Evolutionary conservation across 2,113 vertebrate genomes (phyloP), one percentile per base, ranked within the genome.

Genomic region (Mionectes macconnelli): DNA sequence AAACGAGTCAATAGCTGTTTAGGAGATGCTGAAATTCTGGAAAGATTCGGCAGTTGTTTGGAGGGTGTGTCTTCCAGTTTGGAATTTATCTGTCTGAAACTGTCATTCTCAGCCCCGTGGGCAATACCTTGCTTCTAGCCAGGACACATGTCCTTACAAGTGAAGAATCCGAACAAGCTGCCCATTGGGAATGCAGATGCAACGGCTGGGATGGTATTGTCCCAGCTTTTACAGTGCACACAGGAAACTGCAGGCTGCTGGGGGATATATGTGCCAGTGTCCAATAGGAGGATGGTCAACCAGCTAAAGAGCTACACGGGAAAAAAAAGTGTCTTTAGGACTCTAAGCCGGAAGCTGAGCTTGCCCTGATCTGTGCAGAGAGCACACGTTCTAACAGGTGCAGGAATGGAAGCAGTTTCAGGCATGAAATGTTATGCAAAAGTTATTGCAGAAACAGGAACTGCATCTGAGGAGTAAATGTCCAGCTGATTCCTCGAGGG

Each of bases 141-240:
- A 45, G 35, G 18, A 20, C 66, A 75, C 89, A 1, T 81, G 97
- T 89, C 83, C 70, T 87, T 92, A 62, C 97, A 97, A 80, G 97
- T 20, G 42, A 77, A 84, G 60, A 84, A 37, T 78, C 73, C 78
- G 57, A 97, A 80, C 35, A 33, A 82, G 93, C 62, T 69, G 35
- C 67, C 35, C 66, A 24, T 30, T 40, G 27, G 64, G 40, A 94
- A 78, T 45, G 72, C 60, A 85, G 14, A 77, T 56, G 44, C 79
- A 75, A 53, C 22, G 27, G 33, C 79, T 15, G 50, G 28, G 47
- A 50, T 0, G 1, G 4, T 10, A 33, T 2, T 11, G 18, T 45
- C 76, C 60, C 44, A 33, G 24, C 28, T 77, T 12, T 62, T 28
- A 22, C 10, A n/a, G 31, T 7, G 45, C 44, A 45, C 7, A 1